Evolutionary conservation across 2,797 vertebrate species (phyloP), one percentile per base, ranked within the genome.

Genomic region (Fistularia tabacaria): DNA sequence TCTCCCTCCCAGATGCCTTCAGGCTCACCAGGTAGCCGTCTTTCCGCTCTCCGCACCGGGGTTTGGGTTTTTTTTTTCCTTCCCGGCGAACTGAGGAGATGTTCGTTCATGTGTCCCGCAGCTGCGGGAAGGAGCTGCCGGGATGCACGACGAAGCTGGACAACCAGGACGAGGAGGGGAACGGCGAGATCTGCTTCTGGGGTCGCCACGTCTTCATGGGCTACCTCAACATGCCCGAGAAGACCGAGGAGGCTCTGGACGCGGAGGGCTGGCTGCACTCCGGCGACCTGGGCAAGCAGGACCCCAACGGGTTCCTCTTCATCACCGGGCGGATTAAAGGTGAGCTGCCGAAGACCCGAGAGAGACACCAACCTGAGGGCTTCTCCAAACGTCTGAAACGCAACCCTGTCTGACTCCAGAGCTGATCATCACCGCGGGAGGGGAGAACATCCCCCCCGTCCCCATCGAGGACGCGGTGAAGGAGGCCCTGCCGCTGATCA

Each of bases 151-250:
- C 91, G 0, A 90, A 92, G 88, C 87, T 98, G 51, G 52, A 85
- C 10, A 89, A 88, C 8, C 90, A 89, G 0, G 93, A 92, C 36
- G 7, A 9, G 0, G 92, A 95, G 0, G 92, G 92, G 1, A 61
- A 36, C 0, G 95, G 96, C 0, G 97, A 99, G 83, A 75, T 99
- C 75, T 97, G 95, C 69, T 93, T 96, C 69, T 94, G 93, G 66
- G 97, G 96, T 0, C 90, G 96, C 0, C 95, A 98, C n/a, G 7
- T 99, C 71, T 99, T 99, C 84, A 99, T 99, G 96, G 96, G 96
- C 36, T 99, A 98, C 68, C 82, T 99, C 71, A 93, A 92, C 68
- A 92, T 88, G 88, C 78, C 91, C 0, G 93, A 93, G 0, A 93
- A 92, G 60, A 99, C 93, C 0, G 69, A 49, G 60, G 94, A 98